Evolutionary conservation across 2,888 invertebrate genomes (phyloP).

Genomic region (Scaptomyza reducta): DNA sequence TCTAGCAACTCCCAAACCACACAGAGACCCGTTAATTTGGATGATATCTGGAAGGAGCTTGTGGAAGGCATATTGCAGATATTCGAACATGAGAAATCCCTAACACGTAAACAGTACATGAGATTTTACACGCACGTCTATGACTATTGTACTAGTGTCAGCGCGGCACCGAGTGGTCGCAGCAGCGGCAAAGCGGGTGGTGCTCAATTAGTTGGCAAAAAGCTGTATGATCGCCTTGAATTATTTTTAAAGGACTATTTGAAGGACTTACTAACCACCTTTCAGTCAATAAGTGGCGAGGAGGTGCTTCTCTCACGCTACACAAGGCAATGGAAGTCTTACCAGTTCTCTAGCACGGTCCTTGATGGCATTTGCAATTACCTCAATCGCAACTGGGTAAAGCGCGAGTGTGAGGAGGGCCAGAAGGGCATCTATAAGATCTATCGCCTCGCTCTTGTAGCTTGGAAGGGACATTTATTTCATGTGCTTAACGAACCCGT

Average conservation of each 20-base stretch:
- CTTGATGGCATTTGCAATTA: slow-evolving; percentile 99
- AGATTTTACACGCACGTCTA: slow-evolving; percentile 98
- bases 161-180: slow-evolving; percentile 83
- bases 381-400: slow-evolving; percentile 99
- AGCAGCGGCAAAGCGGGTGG: slow-evolving; percentile 87
- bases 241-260: slow-evolving; percentile 96
- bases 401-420: slow-evolving; percentile 98
- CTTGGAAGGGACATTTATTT: slow-evolving; percentile 98
- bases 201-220: slow-evolving; percentile 98
- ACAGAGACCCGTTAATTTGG: slow-evolving; percentile 82
- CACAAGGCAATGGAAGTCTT: slow-evolving; percentile 98
- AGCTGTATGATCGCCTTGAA: slow-evolving; percentile 96
- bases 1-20: slow-evolving; percentile 80
- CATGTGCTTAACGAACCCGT: slow-evolving; percentile 96
- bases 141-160: slow-evolving; percentile 99
- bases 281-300: slow-evolving; percentile 97
- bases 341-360: slow-evolving; percentile 98
- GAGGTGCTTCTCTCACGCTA: slow-evolving; percentile 98
- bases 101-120: slow-evolving; percentile 96
- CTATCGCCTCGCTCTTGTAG: slow-evolving; percentile 98
- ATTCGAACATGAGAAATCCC: slow-evolving; percentile 91
- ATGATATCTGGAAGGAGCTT: slow-evolving; percentile 96
- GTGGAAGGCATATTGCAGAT: slow-evolving; percentile 97
- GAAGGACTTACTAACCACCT: slow-evolving; percentile 85
- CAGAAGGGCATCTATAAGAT: slow-evolving; percentile 98